These are phyloP conservation scores for Thaleichthys pacificus DNA, from an alignment of 2,797 vertebrate species.

Conservation along the genomic window DNA sequence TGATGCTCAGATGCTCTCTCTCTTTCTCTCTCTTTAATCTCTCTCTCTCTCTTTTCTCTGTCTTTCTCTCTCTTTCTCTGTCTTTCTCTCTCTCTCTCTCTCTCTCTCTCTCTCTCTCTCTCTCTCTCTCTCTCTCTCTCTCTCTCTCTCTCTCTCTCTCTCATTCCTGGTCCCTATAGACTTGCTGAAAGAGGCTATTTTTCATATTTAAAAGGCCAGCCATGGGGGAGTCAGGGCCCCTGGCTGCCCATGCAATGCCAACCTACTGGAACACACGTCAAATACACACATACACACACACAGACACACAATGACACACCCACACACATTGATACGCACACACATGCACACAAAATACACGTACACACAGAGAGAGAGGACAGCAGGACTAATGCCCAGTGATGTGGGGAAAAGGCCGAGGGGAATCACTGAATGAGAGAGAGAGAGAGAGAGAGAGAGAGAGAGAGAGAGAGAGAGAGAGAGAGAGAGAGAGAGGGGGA, in stretches of 20 bases:
- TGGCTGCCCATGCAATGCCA: too few species aligned
- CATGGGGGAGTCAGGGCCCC: slow-evolving; percentile 44
- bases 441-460: too few species aligned
- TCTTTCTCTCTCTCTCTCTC: neutral
- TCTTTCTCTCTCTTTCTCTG: neutral
- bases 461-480: neutral
- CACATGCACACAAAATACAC: neutral
- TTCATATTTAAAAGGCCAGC: slow-evolving; percentile 64
- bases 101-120: slow-evolving; percentile 43
- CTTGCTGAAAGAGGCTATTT: slow-evolving; percentile 56
- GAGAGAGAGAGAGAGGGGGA: neutral
- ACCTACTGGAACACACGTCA: slow-evolving; percentile 16
- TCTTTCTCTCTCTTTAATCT: neutral
- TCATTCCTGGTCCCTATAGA: slow-evolving; percentile 47
- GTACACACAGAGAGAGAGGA: neutral
- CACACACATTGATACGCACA: neutral
- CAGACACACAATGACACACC: neutral
- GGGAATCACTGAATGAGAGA: too few species aligned
- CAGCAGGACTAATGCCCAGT: too few species aligned
- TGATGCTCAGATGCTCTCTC: slow-evolving; percentile 60
- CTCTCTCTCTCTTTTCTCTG: neutral
- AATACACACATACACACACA: slow-evolving; percentile 9
- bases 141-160: slow-evolving; percentile 19
- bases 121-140: slow-evolving; percentile 36
- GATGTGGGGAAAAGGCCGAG: too few species aligned